A percentile compares a stretch with the other conserved stretches of the same genome.
phyloP scores from a whole-genome alignment of 2,797 vertebrate genomes.

The Rhynchonycteris naso region DNA sequence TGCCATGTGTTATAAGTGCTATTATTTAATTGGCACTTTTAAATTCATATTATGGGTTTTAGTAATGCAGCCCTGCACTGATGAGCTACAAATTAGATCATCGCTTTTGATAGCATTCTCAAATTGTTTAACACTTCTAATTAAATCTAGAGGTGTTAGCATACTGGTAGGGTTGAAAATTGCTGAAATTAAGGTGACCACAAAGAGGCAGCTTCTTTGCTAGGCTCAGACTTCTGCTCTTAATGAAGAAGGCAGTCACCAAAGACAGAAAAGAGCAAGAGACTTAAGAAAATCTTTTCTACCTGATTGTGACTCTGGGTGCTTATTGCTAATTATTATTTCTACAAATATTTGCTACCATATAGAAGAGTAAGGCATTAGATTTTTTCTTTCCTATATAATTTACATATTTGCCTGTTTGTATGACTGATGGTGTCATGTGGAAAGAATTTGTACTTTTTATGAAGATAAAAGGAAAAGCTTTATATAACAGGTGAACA shows the following conservation, averaged over 20 bases:
- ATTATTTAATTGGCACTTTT: background rate
- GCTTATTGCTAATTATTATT: background rate
- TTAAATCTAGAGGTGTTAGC: background rate
- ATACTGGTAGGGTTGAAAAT: background rate
- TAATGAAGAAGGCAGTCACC: background rate
- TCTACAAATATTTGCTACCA: background rate
- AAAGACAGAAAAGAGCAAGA: background rate
- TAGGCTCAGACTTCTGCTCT: background rate
- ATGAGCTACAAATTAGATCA: background rate
- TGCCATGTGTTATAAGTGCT: background rate
- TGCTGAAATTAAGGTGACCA: background rate
- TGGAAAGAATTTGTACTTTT: background rate
- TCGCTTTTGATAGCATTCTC: background rate
- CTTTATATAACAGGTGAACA: background rate
- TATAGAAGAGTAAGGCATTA: background rate
- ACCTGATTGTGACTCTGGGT: background rate
- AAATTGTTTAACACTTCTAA: background rate
- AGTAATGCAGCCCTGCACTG: background rate
- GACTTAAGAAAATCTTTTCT: background rate
- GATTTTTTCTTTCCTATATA: background rate
- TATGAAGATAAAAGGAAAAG: background rate
- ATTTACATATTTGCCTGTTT: background rate
- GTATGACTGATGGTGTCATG: background rate
- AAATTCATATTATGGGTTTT: slow-evolving; percentile 18
- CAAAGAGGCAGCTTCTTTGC: background rate